Evolutionary conservation across 2,797 vertebrate genomes (phyloP), one percentile per base, ranked within the genome.

Genomic region (Uromys caudimaculatus): DNA sequence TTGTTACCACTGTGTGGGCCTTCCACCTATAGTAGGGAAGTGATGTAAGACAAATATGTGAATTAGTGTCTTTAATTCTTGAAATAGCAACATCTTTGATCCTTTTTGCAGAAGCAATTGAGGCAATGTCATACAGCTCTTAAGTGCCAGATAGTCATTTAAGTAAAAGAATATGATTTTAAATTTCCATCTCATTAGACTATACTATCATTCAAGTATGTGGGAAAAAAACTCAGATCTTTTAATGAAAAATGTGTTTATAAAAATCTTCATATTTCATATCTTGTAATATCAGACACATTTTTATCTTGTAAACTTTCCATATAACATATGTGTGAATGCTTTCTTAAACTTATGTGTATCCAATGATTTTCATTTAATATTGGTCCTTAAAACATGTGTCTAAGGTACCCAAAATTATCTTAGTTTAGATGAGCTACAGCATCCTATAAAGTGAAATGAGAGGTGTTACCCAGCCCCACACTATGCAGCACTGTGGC

Each of bases 1-100:
- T 85, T 87, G 29, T 27, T 90, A 54, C 32, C 17, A 77, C 56
- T 94, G 14, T 60, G 17, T 38, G 19, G 24, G 16, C 17, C 17
- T 60, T 32, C 14, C 2, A 32, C 67, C 44, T 85, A 24, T 79
- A 21, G 41, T 47, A 75, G 21, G 47, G 35, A 41, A 85, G 54
- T 77, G 50, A 38, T 78, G 0, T 44, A 75, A 81, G 17, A 13
- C 29, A 82, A 83, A 76, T 69, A 71, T 27, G 47, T 82, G 4
- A 86, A 67, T 73, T 91, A 77, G 58, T n/a, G 50, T 8, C 35
- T 58, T 93, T 88, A 92, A 77, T 91, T 94, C 41, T 69, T 91
- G 54, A 21, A 85, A 32, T 89, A 38, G 56, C 16, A 2, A 21
- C 23, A 19, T 94, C 81, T 47, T 62, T n/a, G 29, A 14, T 58